A percentile compares a stretch with the other conserved stretches of the same genome.
These are phyloP conservation scores for Sceloporus tristichus DNA, from an alignment of 2,113 vertebrate genomes.

Conservation along the genomic window DNA sequence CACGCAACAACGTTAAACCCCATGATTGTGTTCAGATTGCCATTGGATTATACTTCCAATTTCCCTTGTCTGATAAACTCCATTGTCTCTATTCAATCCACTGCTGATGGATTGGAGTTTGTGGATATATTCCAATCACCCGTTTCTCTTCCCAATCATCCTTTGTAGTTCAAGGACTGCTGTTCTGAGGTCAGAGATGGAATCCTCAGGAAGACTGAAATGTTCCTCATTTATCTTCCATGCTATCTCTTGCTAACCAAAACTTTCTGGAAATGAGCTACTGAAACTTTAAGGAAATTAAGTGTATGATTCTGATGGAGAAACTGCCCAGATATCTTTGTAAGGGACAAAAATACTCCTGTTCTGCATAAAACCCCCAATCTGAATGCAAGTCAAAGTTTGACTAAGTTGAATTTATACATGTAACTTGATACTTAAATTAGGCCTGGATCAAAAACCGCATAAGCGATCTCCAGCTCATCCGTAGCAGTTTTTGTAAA, in stretches of 20 bases:
- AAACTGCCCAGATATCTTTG: accelerated
- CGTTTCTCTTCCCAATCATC: too few species aligned
- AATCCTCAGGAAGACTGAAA: too few species aligned
- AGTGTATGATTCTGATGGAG: not conserved
- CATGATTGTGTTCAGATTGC: too few species aligned
- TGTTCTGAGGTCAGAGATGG: too few species aligned
- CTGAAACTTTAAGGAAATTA: not conserved
- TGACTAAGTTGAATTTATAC: not conserved
- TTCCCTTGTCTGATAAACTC: too few species aligned
- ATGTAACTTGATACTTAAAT: not conserved
- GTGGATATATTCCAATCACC: too few species aligned
- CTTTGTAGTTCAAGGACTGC: too few species aligned
- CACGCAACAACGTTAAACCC: too few species aligned
- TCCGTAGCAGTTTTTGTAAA: not conserved
- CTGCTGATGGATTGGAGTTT: too few species aligned
- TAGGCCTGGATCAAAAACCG: not conserved
- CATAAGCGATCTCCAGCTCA: not conserved
- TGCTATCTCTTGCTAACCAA: not conserved
- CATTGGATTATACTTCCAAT: too few species aligned
- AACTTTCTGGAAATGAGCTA: not conserved
- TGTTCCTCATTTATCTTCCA: too few species aligned
- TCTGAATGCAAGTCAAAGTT: not conserved
- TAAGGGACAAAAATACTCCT: not conserved
- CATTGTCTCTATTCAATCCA: too few species aligned
- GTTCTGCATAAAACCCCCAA: not conserved